Base-by-base conservation (phyloP, 2,888 invertebrate species). In the Acanthosepion lycidas region DNA sequence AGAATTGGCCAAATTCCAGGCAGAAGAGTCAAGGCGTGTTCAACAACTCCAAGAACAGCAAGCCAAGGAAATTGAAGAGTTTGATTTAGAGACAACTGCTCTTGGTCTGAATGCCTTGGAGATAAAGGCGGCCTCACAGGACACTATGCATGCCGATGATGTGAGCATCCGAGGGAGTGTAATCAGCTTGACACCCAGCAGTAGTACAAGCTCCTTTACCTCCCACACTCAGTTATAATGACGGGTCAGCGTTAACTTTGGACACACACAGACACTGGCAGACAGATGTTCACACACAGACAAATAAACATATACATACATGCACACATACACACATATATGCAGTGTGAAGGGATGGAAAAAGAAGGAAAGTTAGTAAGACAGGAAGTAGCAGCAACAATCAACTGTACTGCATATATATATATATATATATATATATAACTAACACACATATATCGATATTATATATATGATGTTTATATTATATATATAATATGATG, bases 71-170 rank as follows among this genome's bases (percentile, higher is more conserved):
- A 98, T 99, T 96, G 98, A 99, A 97, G 98, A 98, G 97, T 99
- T 99, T 98, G 99, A 99, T 98, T 98, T 98, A 97, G 99, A 99
- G 98, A 99, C 99, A 97, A 98, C 98, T 95, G 98, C 98, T 96
- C 98, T 99, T 98, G 99, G 99, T 97, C 99, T 99, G 98, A 99
- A 97, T 98, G 98, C 99, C 95, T 98, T 99, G 98, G 99, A 99
- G 97, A 98, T 99, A 97, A 98, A 98, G 95, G 99, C 99, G 97
- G 98, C 99, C 97, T 98, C 99, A 96, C 99, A 99, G 97, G 98
- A 98, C 96, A 99, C 98, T 98, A 98, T 98, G 96, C 99, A 99
- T 96, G 99, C 99, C 97, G 99, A 99, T 97, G 96, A 96, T 93
- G 96, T 96, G 94, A 99, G 99, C 97, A 98, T 99, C 96, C 99